Percentiles rank a stretch among this genome's conserved stretches.
phyloP scores from a whole-genome alignment of 1,140 invertebrate genomes.

The Drosophila nikananu region DNA sequence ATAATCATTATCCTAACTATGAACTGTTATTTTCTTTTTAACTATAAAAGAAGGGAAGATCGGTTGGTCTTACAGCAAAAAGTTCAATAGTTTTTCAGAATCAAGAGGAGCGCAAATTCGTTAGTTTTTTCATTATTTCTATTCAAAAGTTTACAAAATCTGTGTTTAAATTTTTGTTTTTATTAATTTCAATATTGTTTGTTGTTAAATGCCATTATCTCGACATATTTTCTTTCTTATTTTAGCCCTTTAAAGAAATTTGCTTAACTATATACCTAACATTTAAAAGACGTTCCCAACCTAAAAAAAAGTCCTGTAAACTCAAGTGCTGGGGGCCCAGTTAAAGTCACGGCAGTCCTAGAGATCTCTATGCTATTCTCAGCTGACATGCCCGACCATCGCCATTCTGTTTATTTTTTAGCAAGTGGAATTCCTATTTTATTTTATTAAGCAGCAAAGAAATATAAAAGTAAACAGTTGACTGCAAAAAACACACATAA shows the following conservation, averaged over 20 bases:
- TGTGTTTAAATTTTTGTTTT: too few relatives aligned
- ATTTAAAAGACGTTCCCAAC: neutral
- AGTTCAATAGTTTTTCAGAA: too few relatives aligned
- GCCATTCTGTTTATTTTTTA: constrained; percentile 36
- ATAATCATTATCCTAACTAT: neutral
- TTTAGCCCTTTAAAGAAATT: neutral
- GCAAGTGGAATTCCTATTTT: constrained; percentile 68
- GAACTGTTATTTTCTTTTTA: neutral
- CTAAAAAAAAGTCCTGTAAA: neutral
- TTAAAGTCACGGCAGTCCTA: constrained; percentile 12
- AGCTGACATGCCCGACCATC: constrained; percentile 20
- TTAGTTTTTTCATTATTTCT: too few relatives aligned
- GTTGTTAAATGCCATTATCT: too few relatives aligned
- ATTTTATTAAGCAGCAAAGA: constrained; percentile 77
- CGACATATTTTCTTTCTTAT: too few relatives aligned
- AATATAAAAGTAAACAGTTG: constrained; percentile 79
- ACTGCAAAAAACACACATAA: constrained; percentile 62
- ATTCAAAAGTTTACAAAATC: too few relatives aligned
- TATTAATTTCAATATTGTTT: too few relatives aligned
- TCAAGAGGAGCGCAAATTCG: too few relatives aligned
- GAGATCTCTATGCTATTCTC: constrained; percentile 22
- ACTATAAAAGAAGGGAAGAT: neutral
- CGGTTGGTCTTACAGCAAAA: neutral
- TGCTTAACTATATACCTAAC: neutral
- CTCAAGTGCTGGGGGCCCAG: neutral